phyloP scores from a whole-genome alignment of 1,140 invertebrate species.

The Chrysoperla carnea region DNA sequence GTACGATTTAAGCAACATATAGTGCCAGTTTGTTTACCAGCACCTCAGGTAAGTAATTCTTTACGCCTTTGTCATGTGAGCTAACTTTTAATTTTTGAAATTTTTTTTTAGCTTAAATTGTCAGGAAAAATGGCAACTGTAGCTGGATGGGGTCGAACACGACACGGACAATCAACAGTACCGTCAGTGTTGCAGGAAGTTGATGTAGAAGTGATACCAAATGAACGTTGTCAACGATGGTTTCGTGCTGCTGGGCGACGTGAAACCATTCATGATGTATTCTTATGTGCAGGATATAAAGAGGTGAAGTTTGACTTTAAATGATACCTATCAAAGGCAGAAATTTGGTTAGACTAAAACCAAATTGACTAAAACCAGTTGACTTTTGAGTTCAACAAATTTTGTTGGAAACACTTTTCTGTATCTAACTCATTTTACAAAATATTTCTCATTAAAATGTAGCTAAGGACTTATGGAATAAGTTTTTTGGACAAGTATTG shows the following conservation, averaged over 20 bases:
- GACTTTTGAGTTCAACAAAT: too few species aligned
- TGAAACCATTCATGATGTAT: slow-evolving; percentile 85
- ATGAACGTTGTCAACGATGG: slow-evolving; percentile 80
- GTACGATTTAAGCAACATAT: slow-evolving; percentile 80
- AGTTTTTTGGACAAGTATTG: too few species aligned
- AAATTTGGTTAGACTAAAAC: too few species aligned
- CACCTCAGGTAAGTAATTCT: slow-evolving; percentile 14
- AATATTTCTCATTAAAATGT: too few species aligned
- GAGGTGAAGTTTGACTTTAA: slow-evolving; percentile 34
- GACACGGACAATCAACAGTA: slow-evolving; percentile 67
- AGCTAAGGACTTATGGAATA: too few species aligned
- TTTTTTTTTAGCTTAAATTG: slow-evolving; percentile 32
- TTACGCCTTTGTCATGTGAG: background rate
- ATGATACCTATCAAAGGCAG: too few species aligned
- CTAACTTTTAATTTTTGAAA: background rate
- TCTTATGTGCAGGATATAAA: slow-evolving; percentile 83
- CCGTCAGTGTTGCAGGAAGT: slow-evolving; percentile 54
- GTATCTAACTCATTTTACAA: too few species aligned
- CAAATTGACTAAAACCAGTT: too few species aligned
- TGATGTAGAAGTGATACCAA: slow-evolving; percentile 78
- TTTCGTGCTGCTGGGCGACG: slow-evolving; percentile 72
- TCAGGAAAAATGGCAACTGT: slow-evolving; percentile 72
- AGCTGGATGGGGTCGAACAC: slow-evolving; percentile 75
- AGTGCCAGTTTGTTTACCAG: slow-evolving; percentile 55
- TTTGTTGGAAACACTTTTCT: too few species aligned